Evolutionary conservation across 2,113 vertebrate genomes (phyloP), one percentile per base, ranked within the genome.

Genomic region (Oryzias melastigma): DNA sequence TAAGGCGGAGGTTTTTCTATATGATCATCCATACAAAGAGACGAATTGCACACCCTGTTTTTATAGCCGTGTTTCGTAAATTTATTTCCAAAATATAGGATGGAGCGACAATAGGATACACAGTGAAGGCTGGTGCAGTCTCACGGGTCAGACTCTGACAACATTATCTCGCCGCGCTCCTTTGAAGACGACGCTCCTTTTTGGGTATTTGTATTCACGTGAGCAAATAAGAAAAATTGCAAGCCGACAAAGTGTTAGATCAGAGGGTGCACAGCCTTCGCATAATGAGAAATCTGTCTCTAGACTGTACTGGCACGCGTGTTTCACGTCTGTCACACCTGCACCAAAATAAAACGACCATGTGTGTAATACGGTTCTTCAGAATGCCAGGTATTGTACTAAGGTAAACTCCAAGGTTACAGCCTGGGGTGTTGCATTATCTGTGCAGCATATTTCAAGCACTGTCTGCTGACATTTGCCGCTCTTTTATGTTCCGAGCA

Each of bases 211-310:
- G 40, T 57, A 73, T 19, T 45, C 62, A 52, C 43, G 57, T 43
- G 49, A 68, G 52, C 46, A 35, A 71, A 72, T 54, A 52, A 51
- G 52, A 71, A 68, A 65, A 35, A 35, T 12, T 48, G 56, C 54
- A 64, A 71, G 53, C 42, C 51, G 60, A 67, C 73, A 79, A 80
- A 71, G 25, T 29, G 22, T 35, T 51, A 51, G 35, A 62, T 59
- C 60, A 68, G 49, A 54, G 57, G 71, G 29, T 22, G 19, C 18
- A 27, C 18, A 44, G 35, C 35, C 24, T 55, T 48, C 61, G 46
- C 51, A 45, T 53, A 54, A 68, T 52, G 44, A 19, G 3, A 62
- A 72, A 74, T 62, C 14, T 48, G 7, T 57, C 52, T 44, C 22
- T 40, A 25, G 25, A 20, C 27, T 52, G 25, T 2, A 56, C n/a